phyloP scores from a whole-genome alignment of 2,797 vertebrate genomes.

The Acanthurus tractus region DNA sequence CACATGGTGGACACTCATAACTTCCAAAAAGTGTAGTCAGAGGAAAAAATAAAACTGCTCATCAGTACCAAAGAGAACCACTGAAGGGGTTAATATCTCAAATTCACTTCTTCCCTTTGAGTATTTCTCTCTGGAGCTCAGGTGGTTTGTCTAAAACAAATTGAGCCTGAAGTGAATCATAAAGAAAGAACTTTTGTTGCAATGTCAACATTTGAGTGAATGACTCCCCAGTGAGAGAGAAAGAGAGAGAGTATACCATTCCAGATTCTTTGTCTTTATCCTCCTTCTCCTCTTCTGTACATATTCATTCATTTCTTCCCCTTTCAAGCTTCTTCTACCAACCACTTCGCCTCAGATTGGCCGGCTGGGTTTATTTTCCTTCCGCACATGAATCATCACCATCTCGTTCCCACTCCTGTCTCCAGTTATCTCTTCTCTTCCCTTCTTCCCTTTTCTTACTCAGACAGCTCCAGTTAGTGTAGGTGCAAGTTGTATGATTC shows the following conservation, averaged over 20 bases:
- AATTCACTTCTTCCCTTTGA: background rate
- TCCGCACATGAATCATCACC: conserved; percentile 66
- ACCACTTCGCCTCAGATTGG: conserved; percentile 40
- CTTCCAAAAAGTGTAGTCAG: background rate
- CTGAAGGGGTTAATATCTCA: conserved; percentile 6
- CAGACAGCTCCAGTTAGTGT: conserved; percentile 67
- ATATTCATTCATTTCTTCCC: conserved; percentile 40
- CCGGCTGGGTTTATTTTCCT: background rate
- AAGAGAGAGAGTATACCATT: conserved; percentile 40
- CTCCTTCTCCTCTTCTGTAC: conserved; percentile 22
- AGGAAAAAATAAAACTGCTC: background rate
- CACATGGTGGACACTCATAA: background rate
- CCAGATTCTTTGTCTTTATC: conserved; percentile 31
- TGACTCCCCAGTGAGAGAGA: conserved; percentile 39
- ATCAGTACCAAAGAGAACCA: background rate
- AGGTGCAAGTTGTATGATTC: conserved; percentile 73
- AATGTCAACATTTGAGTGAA: conserved; percentile 67
- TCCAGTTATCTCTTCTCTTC: conserved; percentile 53
- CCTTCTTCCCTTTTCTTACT: conserved; percentile 35
- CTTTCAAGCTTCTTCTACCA: conserved; percentile 39
- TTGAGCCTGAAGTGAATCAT: conserved; percentile 58
- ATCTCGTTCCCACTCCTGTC: conserved; percentile 55
- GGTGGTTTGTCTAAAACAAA: conserved; percentile 63
- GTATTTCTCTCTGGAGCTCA: conserved; percentile 21
- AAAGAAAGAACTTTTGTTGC: conserved; percentile 61